These are phyloP conservation scores for Pinna nobilis DNA, from an alignment of 1,140 invertebrate species.

Conservation along the genomic window DNA sequence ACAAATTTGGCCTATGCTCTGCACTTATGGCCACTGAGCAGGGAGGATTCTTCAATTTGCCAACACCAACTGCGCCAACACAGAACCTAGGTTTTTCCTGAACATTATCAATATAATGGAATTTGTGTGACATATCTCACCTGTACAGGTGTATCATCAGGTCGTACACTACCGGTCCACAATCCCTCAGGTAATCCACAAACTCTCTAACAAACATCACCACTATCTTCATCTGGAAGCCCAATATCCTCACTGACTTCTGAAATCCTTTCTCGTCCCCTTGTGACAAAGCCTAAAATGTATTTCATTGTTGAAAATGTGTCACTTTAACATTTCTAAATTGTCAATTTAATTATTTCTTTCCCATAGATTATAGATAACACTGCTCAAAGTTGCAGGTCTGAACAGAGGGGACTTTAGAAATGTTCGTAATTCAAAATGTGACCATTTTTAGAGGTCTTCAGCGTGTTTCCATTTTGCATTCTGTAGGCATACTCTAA, in stretches of 20 bases:
- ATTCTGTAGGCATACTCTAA: too few relatives aligned
- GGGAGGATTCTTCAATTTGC: not conserved
- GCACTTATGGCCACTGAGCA: not conserved
- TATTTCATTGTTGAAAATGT: too few relatives aligned
- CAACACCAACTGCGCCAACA: not conserved
- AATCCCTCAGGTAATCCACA: constrained; percentile 44
- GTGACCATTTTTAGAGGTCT: too few relatives aligned
- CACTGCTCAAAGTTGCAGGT: too few relatives aligned
- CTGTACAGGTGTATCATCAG: constrained; percentile 54
- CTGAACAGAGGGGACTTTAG: too few relatives aligned
- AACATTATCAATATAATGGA: not conserved
- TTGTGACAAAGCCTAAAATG: constrained; percentile 54
- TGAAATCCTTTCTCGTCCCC: constrained; percentile 65
- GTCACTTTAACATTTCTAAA: too few relatives aligned
- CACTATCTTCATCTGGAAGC: constrained; percentile 68
- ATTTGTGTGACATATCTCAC: constrained; percentile 25
- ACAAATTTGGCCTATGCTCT: not conserved
- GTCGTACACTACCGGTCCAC: constrained; percentile 45
- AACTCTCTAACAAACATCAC: constrained; percentile 64
- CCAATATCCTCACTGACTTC: constrained; percentile 64
- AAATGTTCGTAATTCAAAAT: too few relatives aligned
- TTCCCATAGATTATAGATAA: too few relatives aligned
- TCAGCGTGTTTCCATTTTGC: too few relatives aligned
- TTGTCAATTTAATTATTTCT: too few relatives aligned
- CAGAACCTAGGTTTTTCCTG: not conserved